Conservation (phyloP, 2,797 vertebrate genomes). For the Thalassophryne amazonica region DNA sequence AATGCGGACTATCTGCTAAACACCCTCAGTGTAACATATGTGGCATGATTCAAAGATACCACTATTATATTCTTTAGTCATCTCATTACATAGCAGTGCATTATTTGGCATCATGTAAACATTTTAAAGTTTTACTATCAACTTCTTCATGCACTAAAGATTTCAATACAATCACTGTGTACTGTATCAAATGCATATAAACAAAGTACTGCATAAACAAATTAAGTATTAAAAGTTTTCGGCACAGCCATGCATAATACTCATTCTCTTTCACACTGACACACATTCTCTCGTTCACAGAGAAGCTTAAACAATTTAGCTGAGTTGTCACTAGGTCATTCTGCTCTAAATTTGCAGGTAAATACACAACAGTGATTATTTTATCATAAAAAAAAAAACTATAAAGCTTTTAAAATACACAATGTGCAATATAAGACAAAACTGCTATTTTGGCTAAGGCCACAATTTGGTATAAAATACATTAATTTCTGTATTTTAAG, state of each 20-base stretch:
- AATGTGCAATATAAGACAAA: conserved; percentile 79
- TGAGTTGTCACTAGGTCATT: conserved; percentile 43
- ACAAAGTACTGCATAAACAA: conserved; percentile 57
- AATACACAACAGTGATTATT: conserved; percentile 50
- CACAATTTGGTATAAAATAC: conserved; percentile 78
- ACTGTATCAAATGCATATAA: conserved; percentile 60
- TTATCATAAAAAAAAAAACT: conserved; percentile 57
- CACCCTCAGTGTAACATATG: conserved; percentile 55
- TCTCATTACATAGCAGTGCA: conserved; percentile 70
- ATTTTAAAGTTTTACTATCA: conserved; percentile 66
- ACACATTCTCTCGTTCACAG: conserved; percentile 50
- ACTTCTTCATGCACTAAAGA: conserved; percentile 79
- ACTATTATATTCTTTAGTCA: conserved; percentile 47
- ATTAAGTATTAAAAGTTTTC: conserved; percentile 47
- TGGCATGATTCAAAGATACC: conserved; percentile 48
- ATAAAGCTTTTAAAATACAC: conserved; percentile 76
- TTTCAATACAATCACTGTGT: conserved; percentile 65
- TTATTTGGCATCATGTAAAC: conserved; percentile 82
- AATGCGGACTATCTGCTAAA: conserved; percentile 29
- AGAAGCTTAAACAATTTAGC: conserved; percentile 47
- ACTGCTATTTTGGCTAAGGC: conserved; percentile 69
- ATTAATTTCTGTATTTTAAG: conserved; percentile 70
- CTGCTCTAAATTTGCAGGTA: conserved; percentile 57
- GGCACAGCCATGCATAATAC: conserved; percentile 48
- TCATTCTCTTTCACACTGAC: conserved; percentile 43